Evolutionary conservation across 2,888 invertebrate species (phyloP), one percentile per base, ranked within the genome.

Genomic region (Scaptomyza parva): DNA sequence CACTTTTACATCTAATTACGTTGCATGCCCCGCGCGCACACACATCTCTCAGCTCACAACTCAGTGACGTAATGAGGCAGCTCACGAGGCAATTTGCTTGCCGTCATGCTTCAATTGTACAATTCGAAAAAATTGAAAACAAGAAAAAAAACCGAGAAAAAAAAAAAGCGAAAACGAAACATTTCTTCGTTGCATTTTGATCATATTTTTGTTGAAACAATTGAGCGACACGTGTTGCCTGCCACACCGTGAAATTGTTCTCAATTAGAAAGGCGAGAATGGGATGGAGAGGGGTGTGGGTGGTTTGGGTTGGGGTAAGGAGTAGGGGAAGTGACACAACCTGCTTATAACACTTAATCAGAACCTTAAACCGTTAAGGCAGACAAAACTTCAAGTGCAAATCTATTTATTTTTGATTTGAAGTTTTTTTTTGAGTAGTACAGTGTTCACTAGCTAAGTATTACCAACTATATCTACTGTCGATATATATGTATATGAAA

Each of bases 61-160:
- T 90, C 89, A 90, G 77, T 75, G 69, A 73, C 62, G 86, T 90
- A 90, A 90, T 90, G 90, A 80, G 79, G 89, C 90, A 86, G 59
- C 72, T 74, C 77, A 66, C 60, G 61, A 59, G 67, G 68, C 83
- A 79, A 83, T 89, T 89, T 88, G 87, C 79, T 78, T 70, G 58
- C 47, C 78, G 88, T 85, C 83, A 84, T 72, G 89, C 87, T 78
- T 86, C 84, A 71, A 78, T 88, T 87, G 83, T 48, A 60, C 58
- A 61, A 76, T 14, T 9, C 66, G n/a, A 48, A 33, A 45, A 84
- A 90, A 89, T 89, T 89, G 57, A 33, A 33, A 6, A 77, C 80
- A 44, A 69, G 59, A 53, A 40, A 6, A 86, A 84, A 84, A 47
- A 69, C n/a, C n/a, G 59, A 54, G 28, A 0, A 88, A 81, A 84